phyloP scores from a whole-genome alignment of 64 coral and sea anemone species.

The Actinia equina region DNA sequence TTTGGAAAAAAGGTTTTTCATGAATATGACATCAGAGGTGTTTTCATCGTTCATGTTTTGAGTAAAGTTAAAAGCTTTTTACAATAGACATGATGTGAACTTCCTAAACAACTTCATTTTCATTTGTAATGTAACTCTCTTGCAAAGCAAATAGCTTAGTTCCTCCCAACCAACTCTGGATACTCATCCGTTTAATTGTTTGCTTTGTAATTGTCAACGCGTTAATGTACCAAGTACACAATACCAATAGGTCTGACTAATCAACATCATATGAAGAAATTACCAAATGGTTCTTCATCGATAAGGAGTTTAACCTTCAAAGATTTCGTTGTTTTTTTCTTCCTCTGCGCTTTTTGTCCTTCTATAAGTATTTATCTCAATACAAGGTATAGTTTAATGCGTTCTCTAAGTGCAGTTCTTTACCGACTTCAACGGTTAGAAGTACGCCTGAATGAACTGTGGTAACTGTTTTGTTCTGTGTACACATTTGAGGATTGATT shows the following conservation, averaged over 20 bases:
- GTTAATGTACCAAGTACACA: constrained; percentile 6
- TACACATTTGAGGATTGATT: constrained; percentile 19
- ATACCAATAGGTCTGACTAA: background rate
- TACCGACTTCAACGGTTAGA: background rate
- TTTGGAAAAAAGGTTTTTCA: background rate
- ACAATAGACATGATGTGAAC: constrained; percentile 11
- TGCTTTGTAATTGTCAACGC: background rate
- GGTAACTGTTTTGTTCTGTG: constrained; percentile 4
- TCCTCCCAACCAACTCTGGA: background rate
- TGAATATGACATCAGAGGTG: background rate
- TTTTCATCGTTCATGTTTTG: background rate
- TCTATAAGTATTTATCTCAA: background rate
- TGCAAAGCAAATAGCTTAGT: background rate
- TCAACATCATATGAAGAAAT: background rate
- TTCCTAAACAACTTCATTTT: constrained; percentile 25
- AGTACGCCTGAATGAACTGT: constrained; percentile 1
- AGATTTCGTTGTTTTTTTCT: background rate
- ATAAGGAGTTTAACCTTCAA: background rate
- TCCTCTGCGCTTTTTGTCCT: background rate
- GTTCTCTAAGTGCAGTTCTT: background rate
- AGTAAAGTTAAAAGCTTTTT: constrained; percentile 9
- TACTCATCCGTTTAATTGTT: constrained; percentile 22
- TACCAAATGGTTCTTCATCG: background rate
- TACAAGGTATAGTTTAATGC: background rate
- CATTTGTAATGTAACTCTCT: constrained; percentile 6